Conservation (phyloP, 2,888 invertebrate genomes). For the Eupithecia dodoneata region DNA sequence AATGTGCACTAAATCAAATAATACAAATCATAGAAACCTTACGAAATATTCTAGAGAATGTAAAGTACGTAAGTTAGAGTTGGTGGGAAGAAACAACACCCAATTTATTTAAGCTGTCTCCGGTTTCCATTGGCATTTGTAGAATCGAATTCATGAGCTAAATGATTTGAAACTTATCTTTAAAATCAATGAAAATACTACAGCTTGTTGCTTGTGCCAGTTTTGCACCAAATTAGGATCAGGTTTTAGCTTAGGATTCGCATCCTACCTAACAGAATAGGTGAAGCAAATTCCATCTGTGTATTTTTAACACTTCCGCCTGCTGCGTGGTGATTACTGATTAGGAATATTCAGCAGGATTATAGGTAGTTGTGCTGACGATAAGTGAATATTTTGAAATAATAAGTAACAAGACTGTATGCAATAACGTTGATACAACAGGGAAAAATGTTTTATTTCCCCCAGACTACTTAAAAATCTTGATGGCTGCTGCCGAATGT, state of each 20-base stretch:
- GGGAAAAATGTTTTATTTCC: neutral
- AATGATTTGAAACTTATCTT: neutral
- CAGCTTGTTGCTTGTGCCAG: neutral
- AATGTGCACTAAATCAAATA: too few species aligned
- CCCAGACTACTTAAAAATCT: neutral
- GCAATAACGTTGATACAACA: neutral
- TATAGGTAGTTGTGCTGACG: too few species aligned
- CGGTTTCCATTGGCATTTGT: neutral
- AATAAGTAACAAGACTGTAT: neutral
- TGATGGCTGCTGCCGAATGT: neutral
- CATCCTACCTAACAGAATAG: too few species aligned
- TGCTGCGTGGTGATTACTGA: too few species aligned
- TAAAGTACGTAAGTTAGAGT: neutral
- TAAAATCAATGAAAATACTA: neutral
- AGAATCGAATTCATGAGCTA: constrained; percentile 7
- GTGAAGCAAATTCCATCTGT: too few species aligned
- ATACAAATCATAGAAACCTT: too few species aligned
- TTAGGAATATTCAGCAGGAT: too few species aligned
- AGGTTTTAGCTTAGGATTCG: neutral
- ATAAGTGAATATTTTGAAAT: neutral
- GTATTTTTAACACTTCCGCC: too few species aligned
- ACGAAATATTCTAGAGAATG: neutral
- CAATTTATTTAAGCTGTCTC: constrained; percentile 9
- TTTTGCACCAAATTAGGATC: too few species aligned
- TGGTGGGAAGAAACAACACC: neutral